A percentile compares a stretch with the other conserved stretches of the same genome.
Evolutionary conservation across 2,888 invertebrate genomes (phyloP).

Genomic region (Branchipolynoe longqiensis): DNA sequence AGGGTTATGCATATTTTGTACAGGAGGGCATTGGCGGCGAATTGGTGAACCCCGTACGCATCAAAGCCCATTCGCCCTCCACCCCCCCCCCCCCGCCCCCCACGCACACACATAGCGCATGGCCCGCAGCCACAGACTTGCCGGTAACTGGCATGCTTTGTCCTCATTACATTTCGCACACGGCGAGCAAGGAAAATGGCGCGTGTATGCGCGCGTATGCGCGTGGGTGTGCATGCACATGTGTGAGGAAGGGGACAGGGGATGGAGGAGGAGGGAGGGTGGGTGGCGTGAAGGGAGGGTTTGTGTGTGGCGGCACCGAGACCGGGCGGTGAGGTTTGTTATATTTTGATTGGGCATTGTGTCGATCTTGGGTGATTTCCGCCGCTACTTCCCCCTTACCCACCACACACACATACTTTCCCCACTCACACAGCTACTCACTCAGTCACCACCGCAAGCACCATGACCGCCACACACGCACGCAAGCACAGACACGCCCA

Average conservation of each 20-base stretch:
- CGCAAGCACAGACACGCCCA: too few relatives aligned
- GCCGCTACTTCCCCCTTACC: not conserved
- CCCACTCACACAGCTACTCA: too few relatives aligned
- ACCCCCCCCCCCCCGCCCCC: not conserved
- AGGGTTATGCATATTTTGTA: too few relatives aligned
- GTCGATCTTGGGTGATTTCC: not conserved
- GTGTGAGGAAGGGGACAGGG: too few relatives aligned
- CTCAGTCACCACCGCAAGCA: too few relatives aligned
- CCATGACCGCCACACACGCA: too few relatives aligned
- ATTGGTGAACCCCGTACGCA: conserved; percentile 2
- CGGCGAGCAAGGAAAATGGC: conserved; percentile 14
- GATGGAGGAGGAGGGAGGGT: too few relatives aligned
- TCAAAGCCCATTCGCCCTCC: conserved; percentile 1
- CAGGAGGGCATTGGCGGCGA: too few relatives aligned
- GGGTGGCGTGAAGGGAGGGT: too few relatives aligned
- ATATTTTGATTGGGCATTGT: conserved; percentile 43
- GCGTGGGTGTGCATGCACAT: too few relatives aligned
- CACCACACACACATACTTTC: too few relatives aligned
- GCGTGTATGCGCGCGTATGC: not conserved
- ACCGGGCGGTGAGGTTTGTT: conserved; percentile 16
- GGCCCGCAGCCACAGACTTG: conserved; percentile 15
- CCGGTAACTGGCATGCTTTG: not conserved
- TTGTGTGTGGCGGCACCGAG: not conserved
- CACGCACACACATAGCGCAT: not conserved
- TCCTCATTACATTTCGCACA: conserved; percentile 39